These are phyloP conservation scores for Mionectes macconnelli DNA, from an alignment of 2,113 vertebrate species.

Conservation along the genomic window DNA sequence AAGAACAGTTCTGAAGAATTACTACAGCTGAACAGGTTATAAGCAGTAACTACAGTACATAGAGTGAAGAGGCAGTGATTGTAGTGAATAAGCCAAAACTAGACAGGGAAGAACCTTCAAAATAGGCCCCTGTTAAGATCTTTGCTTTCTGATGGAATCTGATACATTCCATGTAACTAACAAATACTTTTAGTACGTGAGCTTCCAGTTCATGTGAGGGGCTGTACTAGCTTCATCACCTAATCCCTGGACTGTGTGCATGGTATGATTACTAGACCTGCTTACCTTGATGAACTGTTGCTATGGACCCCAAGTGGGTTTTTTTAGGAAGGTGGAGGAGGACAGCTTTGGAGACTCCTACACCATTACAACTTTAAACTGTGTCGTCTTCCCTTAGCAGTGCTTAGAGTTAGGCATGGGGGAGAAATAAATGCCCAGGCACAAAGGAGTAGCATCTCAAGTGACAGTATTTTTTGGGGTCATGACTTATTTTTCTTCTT, in stretches of 20 bases:
- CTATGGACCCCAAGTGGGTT: neutral
- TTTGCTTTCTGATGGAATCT: neutral
- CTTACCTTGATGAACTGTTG: neutral
- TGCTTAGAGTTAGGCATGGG: neutral
- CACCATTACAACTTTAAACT: neutral
- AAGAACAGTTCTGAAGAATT: slow-evolving; percentile 81
- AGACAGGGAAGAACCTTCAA: neutral
- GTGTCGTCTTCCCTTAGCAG: neutral
- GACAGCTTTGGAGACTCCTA: neutral
- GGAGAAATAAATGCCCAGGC: neutral
- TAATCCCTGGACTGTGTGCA: neutral
- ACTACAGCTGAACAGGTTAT: slow-evolving; percentile 76
- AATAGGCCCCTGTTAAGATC: neutral
- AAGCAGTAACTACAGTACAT: neutral
- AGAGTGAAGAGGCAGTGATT: neutral
- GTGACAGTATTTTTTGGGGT: neutral
- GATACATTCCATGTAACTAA: neutral
- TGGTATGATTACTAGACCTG: neutral
- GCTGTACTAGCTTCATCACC: neutral
- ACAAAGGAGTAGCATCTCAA: neutral
- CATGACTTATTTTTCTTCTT: neutral
- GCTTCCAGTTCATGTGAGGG: neutral
- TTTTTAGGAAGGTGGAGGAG: neutral
- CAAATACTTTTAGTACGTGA: neutral
- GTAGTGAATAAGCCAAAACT: neutral